Base-by-base conservation (phyloP, 2,113 vertebrate species). In the Silurus meridionalis region DNA sequence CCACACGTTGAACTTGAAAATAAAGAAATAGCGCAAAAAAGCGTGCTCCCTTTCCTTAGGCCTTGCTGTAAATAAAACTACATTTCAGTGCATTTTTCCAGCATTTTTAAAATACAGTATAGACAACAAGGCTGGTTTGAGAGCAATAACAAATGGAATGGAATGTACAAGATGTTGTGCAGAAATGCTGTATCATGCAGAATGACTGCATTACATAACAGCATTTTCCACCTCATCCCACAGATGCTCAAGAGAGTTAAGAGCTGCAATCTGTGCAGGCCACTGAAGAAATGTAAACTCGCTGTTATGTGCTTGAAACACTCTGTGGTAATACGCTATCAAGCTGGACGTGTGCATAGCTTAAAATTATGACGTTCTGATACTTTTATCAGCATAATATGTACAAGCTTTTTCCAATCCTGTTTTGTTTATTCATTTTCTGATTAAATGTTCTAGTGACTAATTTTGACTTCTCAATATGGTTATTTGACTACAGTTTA, bases 121-220 rank as follows among this genome's bases (percentile, higher is more conserved):
- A 2, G n/a, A 28, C 64, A 4, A 28, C n/a, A 25, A 66, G 64
- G 4, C 4, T 25, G 64, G 8, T 28, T 69, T 69, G 25, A 19
- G 69, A 72, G 69, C 19, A 48, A 46, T 17, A 37, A 71, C 23
- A 71, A 19, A 71, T 28, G 17, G 19, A 74, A 67, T 37, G 67
- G 28, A 71, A 46, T 4, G 11, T 53, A n/a, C 50, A 25, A 6
- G 50, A 57, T 28, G 53, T 9, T 58, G 25, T 37, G 21, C 53
- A 79, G n/a, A 9, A 58, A 58, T 8, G 53, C 53, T 58, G 53
- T 1, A 58, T 58, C 75, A 79, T 79, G 75, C 75, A 79, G 53
- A 58, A 28, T 57, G 25, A 57, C 75, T 79, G 75, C 75, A 28
- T 25, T 58, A 53, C 75, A 58, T 79, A 79, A 79, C 71, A 52